phyloP scores from a whole-genome alignment of 2,113 vertebrate genomes.

The Phyllopteryx taeniolatus region DNA sequence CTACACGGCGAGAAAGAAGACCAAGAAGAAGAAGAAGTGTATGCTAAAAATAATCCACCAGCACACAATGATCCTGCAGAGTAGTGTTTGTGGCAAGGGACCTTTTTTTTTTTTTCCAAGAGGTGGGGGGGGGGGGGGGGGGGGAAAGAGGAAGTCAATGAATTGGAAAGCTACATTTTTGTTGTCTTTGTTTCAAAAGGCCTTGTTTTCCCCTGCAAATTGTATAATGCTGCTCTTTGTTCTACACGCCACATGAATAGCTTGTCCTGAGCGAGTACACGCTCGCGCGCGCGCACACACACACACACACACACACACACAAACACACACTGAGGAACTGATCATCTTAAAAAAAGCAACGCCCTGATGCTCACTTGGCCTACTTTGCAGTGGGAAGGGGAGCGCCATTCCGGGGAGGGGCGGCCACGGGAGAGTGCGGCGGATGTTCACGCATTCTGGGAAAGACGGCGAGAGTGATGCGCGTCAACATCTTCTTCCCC shows the following conservation, averaged over 20 bases:
- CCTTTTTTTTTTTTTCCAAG: constrained; percentile 64
- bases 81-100: constrained; percentile 64
- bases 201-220: constrained; percentile 68
- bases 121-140: too few species aligned
- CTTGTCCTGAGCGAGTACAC: constrained; percentile 47
- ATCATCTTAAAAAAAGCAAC: constrained; percentile 75
- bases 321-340: constrained; percentile 72
- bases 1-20: constrained; percentile 50
- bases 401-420: constrained; percentile 67
- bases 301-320: constrained; percentile 62
- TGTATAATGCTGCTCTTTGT: constrained; percentile 74
- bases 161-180: constrained; percentile 65
- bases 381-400: constrained; percentile 75
- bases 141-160: constrained; percentile 69
- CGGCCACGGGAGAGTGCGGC: constrained; percentile 9
- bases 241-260: constrained; percentile 72
- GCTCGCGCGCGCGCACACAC: constrained; percentile 25
- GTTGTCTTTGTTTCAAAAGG: constrained; percentile 68
- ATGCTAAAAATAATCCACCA: constrained; percentile 65
- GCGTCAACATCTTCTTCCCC: constrained; percentile 68
- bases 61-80: constrained; percentile 64
- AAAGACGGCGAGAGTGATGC: constrained; percentile 66
- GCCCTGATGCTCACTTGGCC: constrained; percentile 75
- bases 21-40: constrained; percentile 42
- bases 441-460: constrained; percentile 69